Percentiles rank a stretch among this genome's conserved stretches.
Conservation (phyloP, 1,140 invertebrate species). For the Platorchestia sp. region DNA sequence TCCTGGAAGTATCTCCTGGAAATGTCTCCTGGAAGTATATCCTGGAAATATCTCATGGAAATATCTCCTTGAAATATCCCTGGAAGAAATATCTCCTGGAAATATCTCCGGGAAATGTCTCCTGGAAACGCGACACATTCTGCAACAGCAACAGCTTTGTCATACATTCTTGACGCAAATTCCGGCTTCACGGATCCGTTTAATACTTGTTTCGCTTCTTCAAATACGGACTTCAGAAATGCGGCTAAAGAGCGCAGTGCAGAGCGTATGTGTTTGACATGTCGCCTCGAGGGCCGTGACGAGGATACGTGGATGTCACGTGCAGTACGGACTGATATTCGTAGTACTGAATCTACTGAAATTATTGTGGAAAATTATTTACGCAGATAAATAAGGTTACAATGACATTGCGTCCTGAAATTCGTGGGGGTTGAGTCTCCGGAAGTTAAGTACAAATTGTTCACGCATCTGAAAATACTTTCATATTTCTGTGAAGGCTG, state of each 20-base stretch:
- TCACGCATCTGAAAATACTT: too few relatives aligned
- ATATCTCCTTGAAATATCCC: too few relatives aligned
- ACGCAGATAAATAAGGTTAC: not conserved
- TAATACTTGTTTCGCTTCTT: not conserved
- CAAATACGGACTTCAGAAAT: too few relatives aligned
- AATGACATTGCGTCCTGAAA: too few relatives aligned
- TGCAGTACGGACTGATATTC: not conserved
- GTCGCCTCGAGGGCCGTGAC: not conserved
- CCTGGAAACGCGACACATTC: not conserved
- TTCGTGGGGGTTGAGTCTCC: too few relatives aligned
- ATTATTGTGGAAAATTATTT: not conserved
- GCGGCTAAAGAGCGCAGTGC: not conserved
- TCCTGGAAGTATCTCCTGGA: too few relatives aligned
- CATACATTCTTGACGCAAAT: not conserved
- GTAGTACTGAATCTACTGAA: not conserved
- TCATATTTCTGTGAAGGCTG: too few relatives aligned
- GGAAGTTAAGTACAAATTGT: too few relatives aligned
- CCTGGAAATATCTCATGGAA: too few relatives aligned
- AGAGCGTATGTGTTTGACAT: not conserved
- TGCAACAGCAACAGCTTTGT: not conserved
- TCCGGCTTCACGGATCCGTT: not conserved
- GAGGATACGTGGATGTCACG: not conserved
- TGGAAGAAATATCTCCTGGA: too few relatives aligned
- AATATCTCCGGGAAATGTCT: too few relatives aligned
- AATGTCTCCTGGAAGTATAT: too few relatives aligned